Evolutionary conservation across 2,113 vertebrate species (phyloP).

Genomic region (Sorex araneus): DNA sequence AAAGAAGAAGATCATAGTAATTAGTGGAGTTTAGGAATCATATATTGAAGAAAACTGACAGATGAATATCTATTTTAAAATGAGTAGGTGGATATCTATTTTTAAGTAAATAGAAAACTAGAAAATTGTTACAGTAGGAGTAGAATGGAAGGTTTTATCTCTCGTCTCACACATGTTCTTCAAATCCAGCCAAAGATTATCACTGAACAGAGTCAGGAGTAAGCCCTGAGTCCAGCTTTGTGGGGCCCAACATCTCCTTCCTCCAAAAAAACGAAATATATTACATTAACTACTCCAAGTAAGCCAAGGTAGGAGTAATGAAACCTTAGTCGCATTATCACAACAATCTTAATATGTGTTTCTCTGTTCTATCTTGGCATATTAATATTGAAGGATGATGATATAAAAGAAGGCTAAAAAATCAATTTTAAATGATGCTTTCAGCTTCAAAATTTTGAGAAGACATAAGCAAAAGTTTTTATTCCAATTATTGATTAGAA

Average conservation of each 20-base stretch:
- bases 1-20: neutral
- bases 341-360: neutral
- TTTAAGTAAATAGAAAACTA: neutral
- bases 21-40: neutral
- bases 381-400: neutral
- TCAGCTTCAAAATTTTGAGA: neutral
- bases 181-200: too few species aligned
- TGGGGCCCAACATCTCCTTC: too few species aligned
- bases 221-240: too few species aligned
- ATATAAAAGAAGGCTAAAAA: neutral
- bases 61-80: neutral
- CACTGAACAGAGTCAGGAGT: too few species aligned
- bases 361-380: neutral
- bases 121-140: neutral
- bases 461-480: neutral
- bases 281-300: neutral
- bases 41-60: neutral
- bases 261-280: neutral
- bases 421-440: neutral
- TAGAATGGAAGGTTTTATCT: too few species aligned
- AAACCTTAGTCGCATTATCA: neutral
- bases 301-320: neutral
- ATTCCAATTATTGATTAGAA: neutral
- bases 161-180: too few species aligned
- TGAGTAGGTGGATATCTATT: too few species aligned